Percentiles rank a stretch among this genome's conserved stretches.
These are phyloP conservation scores for Sakesphorus luctuosus DNA, from an alignment of 2,113 vertebrate species.

Conservation along the genomic window DNA sequence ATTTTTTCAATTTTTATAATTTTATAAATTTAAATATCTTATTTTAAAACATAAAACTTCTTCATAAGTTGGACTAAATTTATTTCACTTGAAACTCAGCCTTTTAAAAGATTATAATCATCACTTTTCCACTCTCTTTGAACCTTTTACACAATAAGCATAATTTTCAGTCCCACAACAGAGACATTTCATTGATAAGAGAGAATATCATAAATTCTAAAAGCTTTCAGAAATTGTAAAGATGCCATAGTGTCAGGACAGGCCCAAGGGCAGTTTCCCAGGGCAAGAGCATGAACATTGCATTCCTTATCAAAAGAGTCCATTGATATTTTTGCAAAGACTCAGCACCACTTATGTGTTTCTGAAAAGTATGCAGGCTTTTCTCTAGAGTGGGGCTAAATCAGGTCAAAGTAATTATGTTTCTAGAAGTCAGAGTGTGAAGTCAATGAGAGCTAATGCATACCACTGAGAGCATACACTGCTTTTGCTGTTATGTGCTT, in stretches of 20 bases:
- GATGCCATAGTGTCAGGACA: background rate
- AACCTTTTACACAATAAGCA: background rate
- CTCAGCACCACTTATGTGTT: fast-evolving
- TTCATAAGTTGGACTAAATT: background rate
- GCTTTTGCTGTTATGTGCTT: background rate
- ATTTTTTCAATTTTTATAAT: background rate
- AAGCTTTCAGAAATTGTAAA: background rate
- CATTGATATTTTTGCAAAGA: background rate
- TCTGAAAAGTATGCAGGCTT: background rate
- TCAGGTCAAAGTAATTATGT: conserved; percentile 8
- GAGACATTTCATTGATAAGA: background rate
- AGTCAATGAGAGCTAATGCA: conserved; percentile 6
- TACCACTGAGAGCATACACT: background rate
- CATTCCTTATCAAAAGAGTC: background rate
- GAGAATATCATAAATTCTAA: background rate
- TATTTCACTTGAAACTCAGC: background rate
- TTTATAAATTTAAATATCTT: background rate
- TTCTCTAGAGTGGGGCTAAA: background rate
- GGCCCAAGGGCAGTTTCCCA: background rate
- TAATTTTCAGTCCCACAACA: background rate
- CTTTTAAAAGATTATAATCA: background rate
- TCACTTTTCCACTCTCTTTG: background rate
- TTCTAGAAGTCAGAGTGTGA: background rate
- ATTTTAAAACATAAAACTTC: background rate
- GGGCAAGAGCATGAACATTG: background rate